A percentile compares a stretch with the other conserved stretches of the same genome.
These are phyloP conservation scores for Ciconia nigra DNA, from an alignment of 2,797 vertebrate species.

Conservation along the genomic window DNA sequence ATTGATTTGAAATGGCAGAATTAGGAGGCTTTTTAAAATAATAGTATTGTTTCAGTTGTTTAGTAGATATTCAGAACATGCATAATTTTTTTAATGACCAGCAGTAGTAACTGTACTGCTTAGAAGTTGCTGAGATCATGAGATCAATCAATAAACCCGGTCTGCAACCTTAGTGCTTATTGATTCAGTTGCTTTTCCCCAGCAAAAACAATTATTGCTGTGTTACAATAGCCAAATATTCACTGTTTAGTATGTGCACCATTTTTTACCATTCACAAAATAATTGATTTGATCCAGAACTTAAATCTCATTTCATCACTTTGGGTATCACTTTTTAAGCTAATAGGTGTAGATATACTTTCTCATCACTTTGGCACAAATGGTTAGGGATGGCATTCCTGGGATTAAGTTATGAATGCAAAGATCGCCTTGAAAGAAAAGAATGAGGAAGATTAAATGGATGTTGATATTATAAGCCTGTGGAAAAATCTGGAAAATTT, in stretches of 20 bases:
- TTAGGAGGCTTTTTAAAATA: background rate
- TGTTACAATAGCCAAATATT: conserved; percentile 20
- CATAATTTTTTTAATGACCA: background rate
- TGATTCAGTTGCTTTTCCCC: conserved; percentile 50
- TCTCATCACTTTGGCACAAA: background rate
- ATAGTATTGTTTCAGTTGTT: background rate
- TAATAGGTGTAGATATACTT: background rate
- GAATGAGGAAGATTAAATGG: background rate
- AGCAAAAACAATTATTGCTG: conserved; percentile 33
- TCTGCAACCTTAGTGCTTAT: conserved; percentile 36
- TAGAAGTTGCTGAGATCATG: background rate
- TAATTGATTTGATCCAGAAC: background rate
- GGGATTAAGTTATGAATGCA: background rate
- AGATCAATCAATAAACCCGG: conserved; percentile 48
- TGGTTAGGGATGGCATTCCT: background rate
- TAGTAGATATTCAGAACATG: conserved; percentile 20
- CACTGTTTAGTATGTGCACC: background rate
- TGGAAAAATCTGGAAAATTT: background rate
- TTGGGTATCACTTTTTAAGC: background rate
- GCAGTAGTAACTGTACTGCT: conserved; percentile 10
- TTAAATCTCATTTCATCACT: background rate
- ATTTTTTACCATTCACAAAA: background rate
- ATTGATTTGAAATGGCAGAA: background rate
- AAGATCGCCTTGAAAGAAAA: background rate
- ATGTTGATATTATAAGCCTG: background rate